phyloP scores from a whole-genome alignment of 2,888 invertebrate genomes.

The Caenorhabditis sp. region DNA sequence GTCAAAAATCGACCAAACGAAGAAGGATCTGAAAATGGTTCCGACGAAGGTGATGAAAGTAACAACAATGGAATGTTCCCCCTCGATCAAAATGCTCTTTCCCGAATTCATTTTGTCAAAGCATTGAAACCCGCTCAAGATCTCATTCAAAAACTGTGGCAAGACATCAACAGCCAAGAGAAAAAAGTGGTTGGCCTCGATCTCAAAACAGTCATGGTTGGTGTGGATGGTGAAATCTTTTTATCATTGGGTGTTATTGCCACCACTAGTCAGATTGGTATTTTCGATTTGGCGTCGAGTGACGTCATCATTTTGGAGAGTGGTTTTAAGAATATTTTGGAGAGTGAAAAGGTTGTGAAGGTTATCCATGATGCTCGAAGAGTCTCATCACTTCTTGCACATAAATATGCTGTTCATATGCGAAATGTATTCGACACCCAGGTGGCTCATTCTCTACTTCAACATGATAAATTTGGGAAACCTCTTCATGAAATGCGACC shows the following conservation, averaged over 20 bases:
- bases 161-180: conserved; percentile 56
- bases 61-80: conserved; percentile 65
- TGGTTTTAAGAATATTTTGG: conserved; percentile 66
- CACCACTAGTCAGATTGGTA: conserved; percentile 75
- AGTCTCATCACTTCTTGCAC: conserved; percentile 60
- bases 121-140: conserved; percentile 68
- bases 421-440: conserved; percentile 70
- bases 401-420: conserved; percentile 66
- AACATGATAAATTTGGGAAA: conserved; percentile 86
- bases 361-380: conserved; percentile 67
- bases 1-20: conserved; percentile 66
- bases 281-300: conserved; percentile 68
- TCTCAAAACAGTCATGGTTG: conserved; percentile 91
- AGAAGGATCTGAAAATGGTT: conserved; percentile 67
- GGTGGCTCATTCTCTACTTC: conserved; percentile 88
- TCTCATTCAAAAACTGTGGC: conserved; percentile 54
- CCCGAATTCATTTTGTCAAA: conserved; percentile 63
- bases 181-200: conserved; percentile 81
- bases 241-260: conserved; percentile 79
- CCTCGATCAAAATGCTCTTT: conserved; percentile 62
- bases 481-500: conserved; percentile 94
- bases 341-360: conserved; percentile 63
- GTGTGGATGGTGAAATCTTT: conserved; percentile 81
- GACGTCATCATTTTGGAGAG: conserved; percentile 67
- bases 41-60: conserved; percentile 52